phyloP scores from a whole-genome alignment of 2,888 invertebrate genomes.

The Polia nebulosa region DNA sequence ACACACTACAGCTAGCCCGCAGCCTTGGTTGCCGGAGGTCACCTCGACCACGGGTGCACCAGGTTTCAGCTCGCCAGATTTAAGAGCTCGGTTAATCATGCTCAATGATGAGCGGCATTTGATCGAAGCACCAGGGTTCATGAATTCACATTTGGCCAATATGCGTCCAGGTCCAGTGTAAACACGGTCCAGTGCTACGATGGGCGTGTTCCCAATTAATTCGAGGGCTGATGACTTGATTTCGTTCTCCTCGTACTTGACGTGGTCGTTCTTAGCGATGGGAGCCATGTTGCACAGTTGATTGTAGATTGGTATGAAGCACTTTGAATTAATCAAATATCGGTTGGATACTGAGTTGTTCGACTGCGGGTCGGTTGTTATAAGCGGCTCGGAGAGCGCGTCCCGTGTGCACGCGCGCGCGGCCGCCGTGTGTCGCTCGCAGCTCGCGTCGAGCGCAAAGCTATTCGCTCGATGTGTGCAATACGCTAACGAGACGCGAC shows the following conservation, averaged over 20 bases:
- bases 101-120: slow-evolving; percentile 85
- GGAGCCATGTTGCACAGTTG: slow-evolving; percentile 64
- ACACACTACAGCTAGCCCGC: slow-evolving; percentile 87
- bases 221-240: slow-evolving; percentile 86
- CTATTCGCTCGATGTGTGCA: slow-evolving; percentile 44
- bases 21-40: slow-evolving; percentile 88
- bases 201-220: slow-evolving; percentile 86
- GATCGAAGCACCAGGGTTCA: slow-evolving; percentile 88
- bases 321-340: slow-evolving; percentile 61
- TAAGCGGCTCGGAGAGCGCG: slow-evolving; percentile 57
- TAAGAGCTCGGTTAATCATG: slow-evolving; percentile 81
- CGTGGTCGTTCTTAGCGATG: slow-evolving; percentile 73
- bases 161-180: slow-evolving; percentile 85
- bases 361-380: slow-evolving; percentile 33
- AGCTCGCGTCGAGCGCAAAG: slow-evolving; percentile 50
- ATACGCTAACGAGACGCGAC: slow-evolving; percentile 38
- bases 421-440: slow-evolving; percentile 24
- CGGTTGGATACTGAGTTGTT: slow-evolving; percentile 58
- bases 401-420: slow-evolving; percentile 55
- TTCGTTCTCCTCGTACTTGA: slow-evolving; percentile 73
- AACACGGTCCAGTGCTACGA: slow-evolving; percentile 86
- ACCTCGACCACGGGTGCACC: slow-evolving; percentile 83
- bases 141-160: slow-evolving; percentile 87
- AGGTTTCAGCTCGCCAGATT: slow-evolving; percentile 79
- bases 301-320: slow-evolving; percentile 30